phyloP scores from a whole-genome alignment of 2,113 vertebrate genomes.

The Chascanopsetta lugubris region DNA sequence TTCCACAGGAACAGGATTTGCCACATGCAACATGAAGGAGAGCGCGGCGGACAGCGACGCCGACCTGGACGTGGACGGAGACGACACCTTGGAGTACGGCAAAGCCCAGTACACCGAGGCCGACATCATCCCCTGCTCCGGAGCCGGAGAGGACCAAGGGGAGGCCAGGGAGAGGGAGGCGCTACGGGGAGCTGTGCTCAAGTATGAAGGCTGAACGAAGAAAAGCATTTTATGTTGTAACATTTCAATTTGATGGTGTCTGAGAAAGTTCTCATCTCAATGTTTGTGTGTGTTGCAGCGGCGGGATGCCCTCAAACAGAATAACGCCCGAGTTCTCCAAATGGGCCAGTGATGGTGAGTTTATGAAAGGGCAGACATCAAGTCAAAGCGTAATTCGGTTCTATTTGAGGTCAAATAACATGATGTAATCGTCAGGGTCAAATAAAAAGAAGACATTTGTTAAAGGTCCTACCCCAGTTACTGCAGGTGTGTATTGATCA shows the following conservation, averaged over 20 bases:
- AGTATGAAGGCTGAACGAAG: constrained; percentile 80
- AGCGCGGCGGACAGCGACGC: constrained; percentile 96
- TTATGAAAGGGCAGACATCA: too few relatives aligned
- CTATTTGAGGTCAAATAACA: too few relatives aligned
- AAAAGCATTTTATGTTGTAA: too few relatives aligned
- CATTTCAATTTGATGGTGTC: too few relatives aligned
- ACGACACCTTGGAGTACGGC: constrained; percentile 98
- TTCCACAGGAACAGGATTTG: constrained; percentile 91
- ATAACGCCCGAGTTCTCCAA: constrained; percentile 99
- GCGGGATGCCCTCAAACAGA: constrained; percentile 94
- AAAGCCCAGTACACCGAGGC: constrained; percentile 99
- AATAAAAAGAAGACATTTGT: background rate
- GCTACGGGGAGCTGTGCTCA: constrained; percentile 95
- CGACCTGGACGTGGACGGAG: constrained; percentile 97
- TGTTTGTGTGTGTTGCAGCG: constrained; percentile 76
- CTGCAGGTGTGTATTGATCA: background rate
- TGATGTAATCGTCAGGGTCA: too few relatives aligned
- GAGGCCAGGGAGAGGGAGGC: constrained; percentile 98
- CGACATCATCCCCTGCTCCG: constrained; percentile 97
- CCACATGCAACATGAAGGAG: constrained; percentile 96
- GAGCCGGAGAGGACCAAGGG: constrained; percentile 96
- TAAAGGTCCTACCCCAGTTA: background rate
- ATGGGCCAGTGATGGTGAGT: constrained; percentile 95
- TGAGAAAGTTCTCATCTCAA: background rate
- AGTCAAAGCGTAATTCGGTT: too few relatives aligned